Base-by-base conservation (phyloP, 2,797 vertebrate genomes). In the Avahi laniger region DNA sequence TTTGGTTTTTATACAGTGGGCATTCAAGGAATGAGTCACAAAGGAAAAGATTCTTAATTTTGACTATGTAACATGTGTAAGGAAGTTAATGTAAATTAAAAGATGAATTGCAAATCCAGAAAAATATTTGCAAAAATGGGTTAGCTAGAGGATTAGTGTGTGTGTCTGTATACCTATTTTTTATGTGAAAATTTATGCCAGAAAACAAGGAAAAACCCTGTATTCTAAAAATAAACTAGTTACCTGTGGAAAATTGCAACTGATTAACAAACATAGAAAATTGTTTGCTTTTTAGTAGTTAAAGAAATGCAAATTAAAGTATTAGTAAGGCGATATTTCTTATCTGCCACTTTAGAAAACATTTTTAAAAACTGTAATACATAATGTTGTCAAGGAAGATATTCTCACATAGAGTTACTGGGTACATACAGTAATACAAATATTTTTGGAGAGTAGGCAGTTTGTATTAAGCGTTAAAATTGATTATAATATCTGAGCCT, bases 41-140 rank as follows among this genome's bases (percentile, higher is more conserved):
- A 35, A 79, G 63, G 43, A 70, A 85, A 93, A 30, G 28, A 61
- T 67, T n/a, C 15, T 26, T 90, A 52, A 90, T 94, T 84, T 91
- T 85, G 43, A 79, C 11, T n/a, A 24, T 4, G n/a, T 85, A 35
- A 50, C 85, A 24, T 79, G 1, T 85, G 13, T 79, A 59, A 69
- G 69, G 43, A 94, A 61, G 35, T 84, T 89, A 89, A 90, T 28
- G 4, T 43, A 75, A 50, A 84, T 78, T 70, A 91, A 79, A 91
- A 52, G 80, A 75, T 82, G 8, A 79, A 54, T 79, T 70, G 22
- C 54, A 85, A 59, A 70, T 91, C 38, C 43, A 85, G 50, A 72
- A 85, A 91, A 79, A 72, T 72, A 5, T 59, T 85, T 85, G 20
- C 24, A 91, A 91, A 79, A 79, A 33, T 72, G 24, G 7, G 7